Base-by-base conservation (phyloP, 2,113 vertebrate genomes). In the Sceloporus undulatus region DNA sequence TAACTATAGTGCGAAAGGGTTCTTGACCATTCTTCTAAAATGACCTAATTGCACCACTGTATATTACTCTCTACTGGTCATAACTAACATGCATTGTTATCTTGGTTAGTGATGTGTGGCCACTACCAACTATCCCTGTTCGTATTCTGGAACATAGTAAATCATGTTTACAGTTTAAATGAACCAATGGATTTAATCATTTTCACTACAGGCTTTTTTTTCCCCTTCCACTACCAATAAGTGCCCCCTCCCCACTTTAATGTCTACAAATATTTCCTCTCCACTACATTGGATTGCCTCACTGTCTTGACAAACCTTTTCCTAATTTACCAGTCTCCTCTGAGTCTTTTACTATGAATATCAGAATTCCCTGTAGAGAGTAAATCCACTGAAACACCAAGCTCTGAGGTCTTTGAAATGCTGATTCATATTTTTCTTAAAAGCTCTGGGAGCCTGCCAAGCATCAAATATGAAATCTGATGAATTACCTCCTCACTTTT, bases 391-490 rank as follows among this genome's bases (percentile, higher is more conserved):
- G 89, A n/a, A 85, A 84, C 0, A 0, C 76, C 1, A 0, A 85
- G 54, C 80, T 74, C 9, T 0, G 1, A 52, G 1, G 0, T 18
- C 79, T 89, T 86, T 80, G 81, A 92, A 86, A 85, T 71, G 86
- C 79, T 76, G 88, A 79, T 89, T 85, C 84, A 70, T 42, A 59
- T 40, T 87, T 70, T 74, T 75, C 27, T 85, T 71, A 38, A n/a
- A 59, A 40, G 10, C 48, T 78, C 66, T 62, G 8, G 2, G 62
- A 73, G 59, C 62, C 85, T 91, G 62, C 84, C 88, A 18, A 86
- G 90, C 54, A 9, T n/a, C 4, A 1, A 0, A 1, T 81, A 73
- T 79, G 71, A 89, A 84, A 0, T 0, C 77, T 54, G 86, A 71
- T 54, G 40, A 73, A 83, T 91, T 85, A 59, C 54, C 13, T 1